Conservation (phyloP, 2,888 invertebrate genomes). For the Harpalus rufipes region DNA sequence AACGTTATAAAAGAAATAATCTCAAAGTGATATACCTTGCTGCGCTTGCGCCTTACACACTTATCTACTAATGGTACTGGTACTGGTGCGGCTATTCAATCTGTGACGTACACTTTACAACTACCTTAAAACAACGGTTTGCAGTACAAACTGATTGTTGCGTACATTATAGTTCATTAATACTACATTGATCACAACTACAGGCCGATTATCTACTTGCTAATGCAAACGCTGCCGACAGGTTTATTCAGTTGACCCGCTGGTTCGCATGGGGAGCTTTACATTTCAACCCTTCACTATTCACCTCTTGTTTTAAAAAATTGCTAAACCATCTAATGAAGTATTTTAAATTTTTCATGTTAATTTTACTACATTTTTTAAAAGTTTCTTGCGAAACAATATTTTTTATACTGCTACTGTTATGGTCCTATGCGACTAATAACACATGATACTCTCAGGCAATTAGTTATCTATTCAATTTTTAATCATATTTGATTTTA, state of each 20-base stretch:
- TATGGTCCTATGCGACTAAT: too few relatives aligned
- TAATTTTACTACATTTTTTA: too few relatives aligned
- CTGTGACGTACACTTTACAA: conserved; percentile 10
- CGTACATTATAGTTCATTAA: conserved; percentile 58
- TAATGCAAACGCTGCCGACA: conserved; percentile 53
- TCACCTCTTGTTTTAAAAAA: background rate
- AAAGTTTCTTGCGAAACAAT: too few relatives aligned
- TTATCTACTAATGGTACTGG: conserved; percentile 19
- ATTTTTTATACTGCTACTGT: too few relatives aligned
- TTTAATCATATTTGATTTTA: too few relatives aligned
- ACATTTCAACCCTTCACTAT: background rate
- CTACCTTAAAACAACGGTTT: conserved; percentile 46
- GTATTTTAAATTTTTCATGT: too few relatives aligned
- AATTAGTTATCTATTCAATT: too few relatives aligned
- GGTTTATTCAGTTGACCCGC: background rate
- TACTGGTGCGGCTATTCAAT: conserved; percentile 40
- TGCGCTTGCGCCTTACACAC: conserved; percentile 23
- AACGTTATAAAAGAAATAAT: background rate
- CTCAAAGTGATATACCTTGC: conserved; percentile 28
- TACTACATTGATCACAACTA: conserved; percentile 67
- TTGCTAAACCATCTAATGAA: background rate
- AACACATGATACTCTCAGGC: too few relatives aligned
- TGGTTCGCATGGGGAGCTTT: background rate
- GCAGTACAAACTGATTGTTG: conserved; percentile 66
- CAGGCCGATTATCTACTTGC: conserved; percentile 67